Evolutionary conservation across 1,140 invertebrate genomes (phyloP).

Genomic region (Antheraea pernyi): DNA sequence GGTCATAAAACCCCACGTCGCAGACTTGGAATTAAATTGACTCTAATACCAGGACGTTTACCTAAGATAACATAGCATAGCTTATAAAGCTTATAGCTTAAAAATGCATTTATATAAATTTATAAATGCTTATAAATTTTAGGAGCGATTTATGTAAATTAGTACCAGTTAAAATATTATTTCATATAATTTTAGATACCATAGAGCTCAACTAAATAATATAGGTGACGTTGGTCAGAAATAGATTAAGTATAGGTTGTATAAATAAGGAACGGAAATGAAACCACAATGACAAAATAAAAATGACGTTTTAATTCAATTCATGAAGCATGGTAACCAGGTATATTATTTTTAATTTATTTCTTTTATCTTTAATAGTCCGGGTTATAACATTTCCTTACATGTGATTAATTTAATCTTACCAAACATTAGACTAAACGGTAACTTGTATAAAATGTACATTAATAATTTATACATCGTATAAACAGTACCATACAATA

Average conservation of each 20-base stretch:
- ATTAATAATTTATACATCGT: constrained; percentile 62
- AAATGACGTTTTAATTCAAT: constrained; percentile 77
- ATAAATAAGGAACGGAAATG: constrained; percentile 4
- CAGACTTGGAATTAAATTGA: too few relatives aligned
- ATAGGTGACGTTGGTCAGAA: too few relatives aligned
- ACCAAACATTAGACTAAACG: constrained; percentile 73
- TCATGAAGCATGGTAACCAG: constrained; percentile 76
- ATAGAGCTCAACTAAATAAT: too few relatives aligned
- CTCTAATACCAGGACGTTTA: too few relatives aligned
- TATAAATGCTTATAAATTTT: too few relatives aligned
- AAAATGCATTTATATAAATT: too few relatives aligned
- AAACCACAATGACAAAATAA: constrained; percentile 73
- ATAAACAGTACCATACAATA: constrained; percentile 74
- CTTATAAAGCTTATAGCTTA: too few relatives aligned
- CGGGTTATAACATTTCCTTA: constrained; percentile 72
- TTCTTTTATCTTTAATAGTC: constrained; percentile 52
- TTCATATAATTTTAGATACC: too few relatives aligned
- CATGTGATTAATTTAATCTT: constrained; percentile 59
- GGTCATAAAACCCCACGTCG: too few relatives aligned
- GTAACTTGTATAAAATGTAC: constrained; percentile 79
- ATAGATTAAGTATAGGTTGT: neutral
- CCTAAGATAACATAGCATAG: too few relatives aligned
- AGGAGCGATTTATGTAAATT: too few relatives aligned
- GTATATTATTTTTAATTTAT: constrained; percentile 70
- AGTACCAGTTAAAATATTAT: too few relatives aligned